phyloP scores from a whole-genome alignment of 1,140 invertebrate genomes.

The Chrysopa pallens region DNA sequence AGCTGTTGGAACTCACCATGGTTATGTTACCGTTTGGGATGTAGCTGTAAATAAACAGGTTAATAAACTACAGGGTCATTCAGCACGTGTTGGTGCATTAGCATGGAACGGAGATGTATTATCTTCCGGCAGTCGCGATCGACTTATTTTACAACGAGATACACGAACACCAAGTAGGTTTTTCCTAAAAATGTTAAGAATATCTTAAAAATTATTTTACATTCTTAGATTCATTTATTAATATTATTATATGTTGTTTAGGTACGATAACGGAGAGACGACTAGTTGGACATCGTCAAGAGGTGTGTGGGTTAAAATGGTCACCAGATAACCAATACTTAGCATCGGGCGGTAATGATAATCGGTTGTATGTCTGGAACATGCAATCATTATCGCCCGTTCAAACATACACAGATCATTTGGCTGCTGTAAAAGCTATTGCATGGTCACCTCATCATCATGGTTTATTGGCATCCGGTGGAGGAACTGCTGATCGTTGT shows the following conservation, averaged over 20 bases:
- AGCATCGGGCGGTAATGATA: conserved; percentile 98
- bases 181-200: background rate
- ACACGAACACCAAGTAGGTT: conserved; percentile 64
- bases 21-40: conserved; percentile 95
- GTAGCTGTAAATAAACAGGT: conserved; percentile 90
- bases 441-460: conserved; percentile 99
- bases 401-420: conserved; percentile 94
- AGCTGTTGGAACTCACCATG: conserved; percentile 93
- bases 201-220: background rate
- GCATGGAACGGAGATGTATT: conserved; percentile 97
- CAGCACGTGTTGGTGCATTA: conserved; percentile 80
- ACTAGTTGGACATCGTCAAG: conserved; percentile 86
- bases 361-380: conserved; percentile 97
- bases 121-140: conserved; percentile 88
- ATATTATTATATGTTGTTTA: conserved; percentile 8
- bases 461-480: conserved; percentile 89
- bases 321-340: conserved; percentile 97
- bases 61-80: conserved; percentile 81
- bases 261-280: conserved; percentile 53
- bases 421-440: conserved; percentile 97
- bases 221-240: background rate
- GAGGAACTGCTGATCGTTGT: conserved; percentile 95
- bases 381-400: conserved; percentile 72
- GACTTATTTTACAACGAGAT: conserved; percentile 88
- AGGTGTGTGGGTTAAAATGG: conserved; percentile 98